A percentile compares a stretch with the other conserved stretches of the same genome.
These are phyloP conservation scores for Stegastes partitus DNA, from an alignment of 2,113 vertebrate species.

Conservation along the genomic window DNA sequence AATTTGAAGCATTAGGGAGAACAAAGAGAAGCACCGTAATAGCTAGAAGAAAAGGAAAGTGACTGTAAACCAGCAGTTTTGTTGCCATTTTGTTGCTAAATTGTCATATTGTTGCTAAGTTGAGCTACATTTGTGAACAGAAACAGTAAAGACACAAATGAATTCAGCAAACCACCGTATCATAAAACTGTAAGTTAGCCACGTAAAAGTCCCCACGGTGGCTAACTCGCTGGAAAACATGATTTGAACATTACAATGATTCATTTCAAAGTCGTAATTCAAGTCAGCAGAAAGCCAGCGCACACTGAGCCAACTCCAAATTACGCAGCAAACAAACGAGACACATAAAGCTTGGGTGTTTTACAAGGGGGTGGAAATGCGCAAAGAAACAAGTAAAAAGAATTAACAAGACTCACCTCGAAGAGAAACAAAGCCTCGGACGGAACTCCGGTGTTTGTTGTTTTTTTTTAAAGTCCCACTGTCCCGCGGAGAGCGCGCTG, in stretches of 20 bases:
- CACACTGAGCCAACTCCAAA: neutral
- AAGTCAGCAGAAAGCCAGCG: neutral
- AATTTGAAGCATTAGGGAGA: too few relatives aligned
- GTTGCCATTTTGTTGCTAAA: too few relatives aligned
- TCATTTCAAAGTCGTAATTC: slow-evolving; percentile 18
- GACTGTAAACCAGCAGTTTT: too few relatives aligned
- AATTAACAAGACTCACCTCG: slow-evolving; percentile 23
- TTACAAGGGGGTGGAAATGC: neutral
- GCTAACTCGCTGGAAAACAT: neutral
- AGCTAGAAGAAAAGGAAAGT: too few relatives aligned
- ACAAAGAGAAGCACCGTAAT: too few relatives aligned
- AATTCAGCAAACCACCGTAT: too few relatives aligned
- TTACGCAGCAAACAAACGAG: neutral
- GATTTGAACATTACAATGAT: neutral
- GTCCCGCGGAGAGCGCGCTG: neutral
- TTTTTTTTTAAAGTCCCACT: slow-evolving; percentile 12
- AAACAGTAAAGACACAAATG: too few relatives aligned
- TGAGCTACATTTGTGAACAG: too few relatives aligned
- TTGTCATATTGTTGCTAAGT: too few relatives aligned
- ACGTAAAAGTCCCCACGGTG: too few relatives aligned
- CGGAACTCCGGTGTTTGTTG: neutral
- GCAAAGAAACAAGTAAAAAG: neutral
- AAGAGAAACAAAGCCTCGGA: neutral
- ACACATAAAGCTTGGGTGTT: neutral
- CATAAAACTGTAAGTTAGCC: neutral